Base-by-base conservation (phyloP, 1,140 invertebrate species). In the Lasaia peninsularis region DNA sequence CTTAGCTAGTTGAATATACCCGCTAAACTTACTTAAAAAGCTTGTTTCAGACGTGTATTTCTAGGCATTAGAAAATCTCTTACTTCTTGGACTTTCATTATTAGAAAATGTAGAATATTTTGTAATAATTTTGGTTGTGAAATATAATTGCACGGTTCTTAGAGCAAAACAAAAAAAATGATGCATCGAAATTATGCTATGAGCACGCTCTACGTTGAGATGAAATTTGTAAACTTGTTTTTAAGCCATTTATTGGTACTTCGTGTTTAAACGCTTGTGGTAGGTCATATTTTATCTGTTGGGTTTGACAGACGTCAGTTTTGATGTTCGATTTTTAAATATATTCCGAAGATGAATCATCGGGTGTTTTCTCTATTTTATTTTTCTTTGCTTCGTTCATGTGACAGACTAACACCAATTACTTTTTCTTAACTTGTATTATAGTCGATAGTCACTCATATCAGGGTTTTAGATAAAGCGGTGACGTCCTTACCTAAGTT, bases 271-370 rank as follows among this genome's bases (percentile, higher is more conserved):
- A 44, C 16, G 16, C 37, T 44, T 44, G 37, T 44, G 37, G 37
- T 44, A 44, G 37, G 37, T 44, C 37, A 18, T 44, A 44, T 44
- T 20, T 44, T 44, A 44, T 44, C 14, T 44, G 37, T 44, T 18
- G 16, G 4, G 16, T 44, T 44, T 44, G 37, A 44, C 37, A 44
- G 37, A 18, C 37, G 37, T 44, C 18, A 44, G 37, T 20, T 44
- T 44, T 3, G 37, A 44, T 44, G 37, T 44, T 44, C 37, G 16
- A 44, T 44, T 16, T 20, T 44, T 37, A 37, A 37, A 37, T 14
- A 44, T 16, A 16, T 40, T 40, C 16, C 14, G 18, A 40, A 40
- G 14, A 40, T 40, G 37, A 40, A 40, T 40, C 37, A 40, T 11
- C 8, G 1, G 12, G 18, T 16, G 37, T 18, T 9, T 16, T 24